A percentile compares a stretch with the other conserved stretches of the same genome.
These are phyloP conservation scores for Gambelia wislizenii DNA, from an alignment of 2,797 vertebrate species.

Conservation along the genomic window DNA sequence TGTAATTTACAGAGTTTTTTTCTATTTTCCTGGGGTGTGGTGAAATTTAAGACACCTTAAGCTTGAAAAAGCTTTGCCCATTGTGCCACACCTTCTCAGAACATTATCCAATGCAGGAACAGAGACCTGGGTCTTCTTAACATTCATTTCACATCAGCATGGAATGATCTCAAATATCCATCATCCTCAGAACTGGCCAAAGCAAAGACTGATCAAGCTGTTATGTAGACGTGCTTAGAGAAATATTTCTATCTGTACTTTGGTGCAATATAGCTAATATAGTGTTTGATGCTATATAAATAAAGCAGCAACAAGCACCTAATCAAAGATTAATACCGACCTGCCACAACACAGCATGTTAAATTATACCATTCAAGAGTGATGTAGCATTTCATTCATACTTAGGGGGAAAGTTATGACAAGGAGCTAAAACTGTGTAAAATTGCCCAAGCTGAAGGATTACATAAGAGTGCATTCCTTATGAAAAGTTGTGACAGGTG, in stretches of 20 bases:
- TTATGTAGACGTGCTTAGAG: not conserved
- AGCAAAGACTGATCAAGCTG: conserved; percentile 32
- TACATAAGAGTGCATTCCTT: conserved; percentile 61
- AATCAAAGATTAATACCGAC: conserved; percentile 52
- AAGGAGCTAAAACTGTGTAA: conserved; percentile 53
- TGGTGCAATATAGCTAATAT: conserved; percentile 8
- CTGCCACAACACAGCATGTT: conserved; percentile 62
- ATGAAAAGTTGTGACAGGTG: conserved; percentile 58
- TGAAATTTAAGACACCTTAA: not conserved
- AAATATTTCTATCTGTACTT: not conserved
- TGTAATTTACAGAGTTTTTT: not conserved
- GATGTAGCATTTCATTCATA: conserved; percentile 53
- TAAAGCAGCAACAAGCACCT: conserved; percentile 3
- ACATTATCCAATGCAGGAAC: not conserved
- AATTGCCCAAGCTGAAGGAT: conserved; percentile 65
- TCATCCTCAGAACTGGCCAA: conserved; percentile 46
- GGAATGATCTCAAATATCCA: conserved; percentile 51
- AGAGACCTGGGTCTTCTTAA: conserved; percentile 47
- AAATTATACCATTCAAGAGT: conserved; percentile 59
- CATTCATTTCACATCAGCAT: conserved; percentile 35
- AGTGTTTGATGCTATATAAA: conserved; percentile 1
- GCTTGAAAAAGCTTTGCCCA: conserved; percentile 41
- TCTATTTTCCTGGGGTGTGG: not conserved
- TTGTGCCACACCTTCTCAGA: conserved; percentile 19
- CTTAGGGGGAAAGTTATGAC: conserved; percentile 61